Evolutionary conservation across 1,140 invertebrate species (phyloP).

Genomic region (Drosophila watanabei): DNA sequence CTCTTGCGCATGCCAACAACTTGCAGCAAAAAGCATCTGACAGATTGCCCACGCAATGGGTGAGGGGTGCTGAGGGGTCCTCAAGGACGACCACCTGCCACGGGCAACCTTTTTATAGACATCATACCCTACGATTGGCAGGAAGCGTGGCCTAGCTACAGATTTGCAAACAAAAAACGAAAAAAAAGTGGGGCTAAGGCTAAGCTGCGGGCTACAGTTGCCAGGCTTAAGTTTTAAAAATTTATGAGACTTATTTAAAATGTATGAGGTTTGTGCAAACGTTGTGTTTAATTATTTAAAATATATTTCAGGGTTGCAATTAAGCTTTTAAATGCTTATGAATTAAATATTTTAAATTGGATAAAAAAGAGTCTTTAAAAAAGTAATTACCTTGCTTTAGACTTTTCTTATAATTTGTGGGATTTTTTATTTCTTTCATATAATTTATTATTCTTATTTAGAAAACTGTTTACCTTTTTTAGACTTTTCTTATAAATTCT

Average conservation of each 20-base stretch:
- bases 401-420: too few species aligned
- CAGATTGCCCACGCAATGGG: slow-evolving; percentile 11
- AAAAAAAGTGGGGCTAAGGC: not conserved
- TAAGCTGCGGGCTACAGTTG: not conserved
- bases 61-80: not conserved
- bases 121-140: not conserved
- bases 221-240: not conserved
- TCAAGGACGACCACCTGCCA: slow-evolving; percentile 36
- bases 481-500: too few species aligned
- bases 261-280: not conserved
- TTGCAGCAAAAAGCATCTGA: slow-evolving; percentile 37
- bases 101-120: slow-evolving; percentile 35
- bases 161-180: not conserved
- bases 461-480: too few species aligned
- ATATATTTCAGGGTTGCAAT: not conserved
- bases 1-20: slow-evolving; percentile 47
- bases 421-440: too few species aligned
- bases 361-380: too few species aligned
- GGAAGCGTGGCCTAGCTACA: not conserved
- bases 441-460: too few species aligned
- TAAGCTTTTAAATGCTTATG: not conserved
- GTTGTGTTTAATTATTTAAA: not conserved
- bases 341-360: not conserved
- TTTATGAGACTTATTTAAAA: not conserved
- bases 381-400: too few species aligned